Evolutionary conservation across 2,888 invertebrate species (phyloP).

Genomic region (Cantharis flavilabris): DNA sequence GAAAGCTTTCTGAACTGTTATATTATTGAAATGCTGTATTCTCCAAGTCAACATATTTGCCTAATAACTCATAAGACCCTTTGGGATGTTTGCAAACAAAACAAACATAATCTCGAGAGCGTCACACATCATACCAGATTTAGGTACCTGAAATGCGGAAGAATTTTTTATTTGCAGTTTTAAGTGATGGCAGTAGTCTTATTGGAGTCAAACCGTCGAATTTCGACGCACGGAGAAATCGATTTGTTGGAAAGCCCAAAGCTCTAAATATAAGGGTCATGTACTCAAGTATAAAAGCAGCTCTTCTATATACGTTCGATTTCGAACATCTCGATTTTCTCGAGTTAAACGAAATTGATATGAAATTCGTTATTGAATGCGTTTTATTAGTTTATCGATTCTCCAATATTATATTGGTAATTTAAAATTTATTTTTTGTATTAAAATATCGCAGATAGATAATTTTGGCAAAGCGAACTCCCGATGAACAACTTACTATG

Average conservation of each 20-base stretch:
- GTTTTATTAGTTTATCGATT: constrained; percentile 15
- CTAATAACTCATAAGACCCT: constrained; percentile 15
- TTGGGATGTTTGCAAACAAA: constrained; percentile 12
- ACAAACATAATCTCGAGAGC: constrained; percentile 2
- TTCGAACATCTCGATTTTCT: constrained; percentile 15
- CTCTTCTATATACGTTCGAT: constrained; percentile 15
- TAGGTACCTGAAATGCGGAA: constrained; percentile 3
- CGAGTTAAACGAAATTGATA: constrained; percentile 15
- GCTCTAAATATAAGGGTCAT: constrained; percentile 16
- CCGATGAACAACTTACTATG: background rate
- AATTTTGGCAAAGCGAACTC: background rate
- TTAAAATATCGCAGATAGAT: background rate
- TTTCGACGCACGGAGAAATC: constrained; percentile 30
- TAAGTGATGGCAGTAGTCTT: background rate
- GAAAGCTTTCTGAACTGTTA: background rate
- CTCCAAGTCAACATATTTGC: constrained; percentile 9
- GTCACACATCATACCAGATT: constrained; percentile 24
- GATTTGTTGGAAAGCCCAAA: constrained; percentile 22
- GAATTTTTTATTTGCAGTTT: background rate
- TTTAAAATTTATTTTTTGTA: background rate
- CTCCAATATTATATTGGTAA: background rate
- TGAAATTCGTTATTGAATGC: constrained; percentile 17
- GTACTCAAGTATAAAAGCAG: constrained; percentile 5
- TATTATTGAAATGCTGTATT: background rate
- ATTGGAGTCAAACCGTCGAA: constrained; percentile 15